Conservation (phyloP, 2,888 invertebrate species). For the Choreutis nemorana region DNA sequence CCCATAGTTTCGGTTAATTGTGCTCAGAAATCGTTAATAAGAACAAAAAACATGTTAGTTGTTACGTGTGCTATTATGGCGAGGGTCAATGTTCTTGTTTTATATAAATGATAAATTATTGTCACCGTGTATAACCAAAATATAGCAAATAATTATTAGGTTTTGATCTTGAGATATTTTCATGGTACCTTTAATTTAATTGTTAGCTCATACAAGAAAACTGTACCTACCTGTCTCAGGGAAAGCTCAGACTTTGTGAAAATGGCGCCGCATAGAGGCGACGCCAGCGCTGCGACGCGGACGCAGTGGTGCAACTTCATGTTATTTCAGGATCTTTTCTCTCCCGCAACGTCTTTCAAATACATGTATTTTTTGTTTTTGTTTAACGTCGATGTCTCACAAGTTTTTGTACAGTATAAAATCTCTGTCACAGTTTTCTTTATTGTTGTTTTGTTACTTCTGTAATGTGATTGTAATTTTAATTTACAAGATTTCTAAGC, state of each 20-base stretch:
- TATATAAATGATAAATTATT: constrained; percentile 13
- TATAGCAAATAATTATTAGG: too few relatives aligned
- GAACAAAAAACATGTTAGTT: constrained; percentile 61
- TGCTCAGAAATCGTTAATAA: constrained; percentile 36
- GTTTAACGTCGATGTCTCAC: too few relatives aligned
- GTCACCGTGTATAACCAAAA: not conserved
- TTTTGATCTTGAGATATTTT: too few relatives aligned
- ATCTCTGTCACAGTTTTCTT: too few relatives aligned
- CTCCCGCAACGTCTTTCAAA: constrained; percentile 62
- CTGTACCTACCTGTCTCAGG: constrained; percentile 53
- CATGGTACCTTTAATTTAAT: too few relatives aligned
- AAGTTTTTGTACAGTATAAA: too few relatives aligned
- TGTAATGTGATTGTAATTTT: too few relatives aligned
- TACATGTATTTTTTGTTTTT: too few relatives aligned
- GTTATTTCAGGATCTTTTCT: constrained; percentile 60
- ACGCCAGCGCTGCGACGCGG: constrained; percentile 47
- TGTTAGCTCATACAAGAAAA: too few relatives aligned
- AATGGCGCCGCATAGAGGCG: constrained; percentile 54
- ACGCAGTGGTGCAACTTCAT: constrained; percentile 56
- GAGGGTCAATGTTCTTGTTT: constrained; percentile 52
- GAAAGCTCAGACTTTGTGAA: constrained; percentile 60
- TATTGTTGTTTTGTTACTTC: too few relatives aligned
- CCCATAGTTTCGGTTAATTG: constrained; percentile 23
- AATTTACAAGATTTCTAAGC: too few relatives aligned
- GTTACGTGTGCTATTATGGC: constrained; percentile 57